These are phyloP conservation scores for Macroramphosus scolopax DNA, from an alignment of 2,797 vertebrate species.

Conservation along the genomic window DNA sequence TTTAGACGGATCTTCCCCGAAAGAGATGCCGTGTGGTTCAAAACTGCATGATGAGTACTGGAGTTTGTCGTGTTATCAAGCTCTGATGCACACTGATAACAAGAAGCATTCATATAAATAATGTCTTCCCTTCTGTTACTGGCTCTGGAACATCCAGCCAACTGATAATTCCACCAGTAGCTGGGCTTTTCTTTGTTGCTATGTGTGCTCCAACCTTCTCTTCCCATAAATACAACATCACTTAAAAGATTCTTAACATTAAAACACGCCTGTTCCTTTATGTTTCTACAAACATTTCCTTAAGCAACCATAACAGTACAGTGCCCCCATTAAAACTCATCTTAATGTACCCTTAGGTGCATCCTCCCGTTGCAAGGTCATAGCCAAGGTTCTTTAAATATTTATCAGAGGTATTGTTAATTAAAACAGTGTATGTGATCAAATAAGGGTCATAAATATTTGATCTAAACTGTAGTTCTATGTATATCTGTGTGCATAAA, in stretches of 20 bases:
- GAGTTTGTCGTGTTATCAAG: constrained; percentile 12
- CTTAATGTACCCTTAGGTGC: constrained; percentile 55
- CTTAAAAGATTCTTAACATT: too few relatives aligned
- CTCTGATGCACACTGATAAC: constrained; percentile 28
- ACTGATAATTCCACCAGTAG: neutral
- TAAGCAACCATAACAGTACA: too few relatives aligned
- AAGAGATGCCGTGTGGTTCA: constrained; percentile 10
- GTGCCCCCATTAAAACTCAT: constrained; percentile 17
- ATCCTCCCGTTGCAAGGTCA: constrained; percentile 74
- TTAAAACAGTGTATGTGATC: constrained; percentile 80
- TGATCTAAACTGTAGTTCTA: too few relatives aligned
- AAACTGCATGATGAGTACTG: constrained; percentile 4
- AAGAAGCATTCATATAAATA: constrained; percentile 9
- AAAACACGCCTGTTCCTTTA: too few relatives aligned
- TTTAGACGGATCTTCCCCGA: constrained; percentile 15
- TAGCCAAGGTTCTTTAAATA: constrained; percentile 77
- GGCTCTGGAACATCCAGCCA: neutral
- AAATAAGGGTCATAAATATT: too few relatives aligned
- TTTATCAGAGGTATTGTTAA: constrained; percentile 83
- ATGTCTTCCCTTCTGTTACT: constrained; percentile 3
- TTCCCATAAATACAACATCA: too few relatives aligned
- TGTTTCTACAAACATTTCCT: too few relatives aligned
- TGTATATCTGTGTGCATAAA: too few relatives aligned
- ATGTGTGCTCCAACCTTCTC: too few relatives aligned
- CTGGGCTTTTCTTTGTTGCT: too few relatives aligned